Evolutionary conservation across 92 coral and sea anemone species (phyloP).

Genomic region (Palythoa heliodiscus): DNA sequence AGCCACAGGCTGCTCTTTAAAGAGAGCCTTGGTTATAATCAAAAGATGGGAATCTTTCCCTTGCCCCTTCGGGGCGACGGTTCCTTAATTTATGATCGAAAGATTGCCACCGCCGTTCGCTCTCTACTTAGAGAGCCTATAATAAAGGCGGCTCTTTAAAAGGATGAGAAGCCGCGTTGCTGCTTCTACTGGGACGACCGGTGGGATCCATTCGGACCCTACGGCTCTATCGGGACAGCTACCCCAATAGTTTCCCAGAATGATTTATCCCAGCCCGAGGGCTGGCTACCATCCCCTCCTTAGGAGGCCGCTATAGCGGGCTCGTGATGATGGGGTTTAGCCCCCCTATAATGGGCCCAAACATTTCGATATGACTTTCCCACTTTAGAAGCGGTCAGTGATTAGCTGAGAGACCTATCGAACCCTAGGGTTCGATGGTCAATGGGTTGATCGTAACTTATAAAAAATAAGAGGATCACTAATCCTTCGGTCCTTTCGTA

Average conservation of each 20-base stretch:
- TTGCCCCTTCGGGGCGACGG: constrained; percentile 15
- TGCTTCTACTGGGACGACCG: background rate
- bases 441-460: constrained; percentile 85
- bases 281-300: constrained; percentile 56
- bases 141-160: constrained; percentile 4
- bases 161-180: constrained; percentile 15
- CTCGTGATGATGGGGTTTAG: constrained; percentile 51
- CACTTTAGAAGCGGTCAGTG: constrained; percentile 91
- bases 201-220: too few relatives aligned
- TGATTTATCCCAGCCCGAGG: constrained; percentile 43
- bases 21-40: constrained; percentile 53
- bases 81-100: constrained; percentile 19
- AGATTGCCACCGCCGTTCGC: constrained; percentile 35
- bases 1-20: constrained; percentile 56
- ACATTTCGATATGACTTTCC: constrained; percentile 83
- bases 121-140: background rate
- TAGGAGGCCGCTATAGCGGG: constrained; percentile 44
- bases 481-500: constrained; percentile 93
- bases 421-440: constrained; percentile 44
- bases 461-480: constrained; percentile 80
- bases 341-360: constrained; percentile 74
- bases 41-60: constrained; percentile 9
- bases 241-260: background rate
- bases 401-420: constrained; percentile 68
- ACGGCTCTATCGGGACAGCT: background rate